Conservation (phyloP, 2,888 invertebrate genomes). For the Xiphydria camelus region DNA sequence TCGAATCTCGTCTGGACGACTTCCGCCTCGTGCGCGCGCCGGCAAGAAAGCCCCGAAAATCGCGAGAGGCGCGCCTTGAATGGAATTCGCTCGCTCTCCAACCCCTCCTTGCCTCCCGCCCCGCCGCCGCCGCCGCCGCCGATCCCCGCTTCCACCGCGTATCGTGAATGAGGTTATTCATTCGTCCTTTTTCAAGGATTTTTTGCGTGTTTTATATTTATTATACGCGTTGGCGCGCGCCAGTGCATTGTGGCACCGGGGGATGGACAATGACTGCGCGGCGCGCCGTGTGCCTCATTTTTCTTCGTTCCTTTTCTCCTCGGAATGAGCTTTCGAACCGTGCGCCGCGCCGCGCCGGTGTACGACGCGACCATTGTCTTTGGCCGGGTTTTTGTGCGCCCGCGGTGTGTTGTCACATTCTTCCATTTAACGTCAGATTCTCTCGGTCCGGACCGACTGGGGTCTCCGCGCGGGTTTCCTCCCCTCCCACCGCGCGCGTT, state of each 20-base stretch:
- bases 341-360: slow-evolving; percentile 2
- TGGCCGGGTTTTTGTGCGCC: slow-evolving; percentile 20
- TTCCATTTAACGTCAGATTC: slow-evolving; percentile 25
- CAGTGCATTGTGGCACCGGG: slow-evolving; percentile 29
- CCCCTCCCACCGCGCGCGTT: too few relatives aligned
- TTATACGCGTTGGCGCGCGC: slow-evolving; percentile 34
- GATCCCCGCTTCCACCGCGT: slow-evolving; percentile 6
- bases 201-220: slow-evolving; percentile 23
- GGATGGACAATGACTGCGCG: slow-evolving; percentile 29
- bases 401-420: slow-evolving; percentile 11
- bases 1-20: slow-evolving; percentile 47
- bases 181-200: not conserved
- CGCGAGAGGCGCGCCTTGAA: slow-evolving; percentile 9
- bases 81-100: slow-evolving; percentile 18
- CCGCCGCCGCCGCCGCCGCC: not conserved
- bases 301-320: slow-evolving; percentile 17
- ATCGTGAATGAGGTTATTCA: slow-evolving; percentile 20
- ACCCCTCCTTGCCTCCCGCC: slow-evolving; percentile 9
- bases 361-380: slow-evolving; percentile 23
- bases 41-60: slow-evolving; percentile 1
- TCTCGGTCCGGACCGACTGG: slow-evolving; percentile 6
- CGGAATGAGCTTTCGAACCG: slow-evolving; percentile 13
- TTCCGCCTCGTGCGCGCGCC: slow-evolving; percentile 48
- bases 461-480: too few relatives aligned
- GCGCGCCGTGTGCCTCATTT: slow-evolving; percentile 18